A percentile compares a stretch with the other conserved stretches of the same genome.
These are phyloP conservation scores for Trichonephila clavata DNA, from an alignment of 1,140 invertebrate genomes.

Conservation along the genomic window DNA sequence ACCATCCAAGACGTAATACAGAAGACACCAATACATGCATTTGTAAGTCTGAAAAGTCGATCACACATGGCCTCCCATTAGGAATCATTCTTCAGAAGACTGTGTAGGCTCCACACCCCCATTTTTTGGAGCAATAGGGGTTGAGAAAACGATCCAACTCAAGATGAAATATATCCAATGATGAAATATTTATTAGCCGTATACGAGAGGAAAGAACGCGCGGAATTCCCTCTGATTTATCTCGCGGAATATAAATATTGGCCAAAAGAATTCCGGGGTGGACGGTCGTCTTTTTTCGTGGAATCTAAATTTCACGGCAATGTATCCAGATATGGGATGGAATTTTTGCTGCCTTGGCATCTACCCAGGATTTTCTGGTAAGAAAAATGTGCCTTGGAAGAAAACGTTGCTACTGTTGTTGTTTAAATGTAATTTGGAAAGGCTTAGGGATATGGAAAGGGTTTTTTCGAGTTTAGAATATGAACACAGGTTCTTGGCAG, in stretches of 20 bases:
- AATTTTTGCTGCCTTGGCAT: neutral
- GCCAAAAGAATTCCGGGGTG: neutral
- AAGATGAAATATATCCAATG: constrained; percentile 61
- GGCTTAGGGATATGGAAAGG: neutral
- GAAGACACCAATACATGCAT: constrained; percentile 33
- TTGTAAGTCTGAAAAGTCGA: neutral
- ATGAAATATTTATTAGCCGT: constrained; percentile 70
- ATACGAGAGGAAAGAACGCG: neutral
- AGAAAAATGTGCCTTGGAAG: neutral
- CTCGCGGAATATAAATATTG: constrained; percentile 18
- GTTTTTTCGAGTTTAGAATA: neutral
- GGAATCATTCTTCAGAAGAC: constrained; percentile 52
- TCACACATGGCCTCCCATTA: constrained; percentile 67
- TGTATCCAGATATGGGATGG: constrained; percentile 8
- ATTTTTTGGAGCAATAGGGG: neutral
- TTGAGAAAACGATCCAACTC: constrained; percentile 22
- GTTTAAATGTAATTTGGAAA: neutral
- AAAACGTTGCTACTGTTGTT: neutral
- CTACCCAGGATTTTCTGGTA: neutral
- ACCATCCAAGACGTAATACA: neutral
- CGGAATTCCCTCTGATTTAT: constrained; percentile 42
- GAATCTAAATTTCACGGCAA: constrained; percentile 54
- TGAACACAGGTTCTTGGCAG: too few relatives aligned
- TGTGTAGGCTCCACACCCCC: neutral
- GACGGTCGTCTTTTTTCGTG: neutral